A percentile compares a stretch with the other conserved stretches of the same genome.
Conservation (phyloP, 2,888 invertebrate genomes). For the Homarus gammarus region DNA sequence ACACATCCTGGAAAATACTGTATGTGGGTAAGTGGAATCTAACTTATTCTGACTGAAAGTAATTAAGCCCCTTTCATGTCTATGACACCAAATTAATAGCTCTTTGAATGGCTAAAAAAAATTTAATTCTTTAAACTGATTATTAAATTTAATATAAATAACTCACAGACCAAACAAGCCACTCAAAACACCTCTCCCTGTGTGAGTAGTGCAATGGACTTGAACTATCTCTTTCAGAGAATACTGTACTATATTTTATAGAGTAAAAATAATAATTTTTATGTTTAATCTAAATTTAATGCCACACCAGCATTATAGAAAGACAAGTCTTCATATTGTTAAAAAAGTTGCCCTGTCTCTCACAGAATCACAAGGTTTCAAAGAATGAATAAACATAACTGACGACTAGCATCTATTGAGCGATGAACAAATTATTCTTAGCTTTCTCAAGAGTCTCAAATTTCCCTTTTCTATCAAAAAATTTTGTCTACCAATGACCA, state of each 20-base stretch:
- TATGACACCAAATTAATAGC: neutral
- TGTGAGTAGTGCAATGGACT: neutral
- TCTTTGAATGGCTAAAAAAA: neutral
- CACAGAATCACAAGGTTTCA: conserved; percentile 3
- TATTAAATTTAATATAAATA: neutral
- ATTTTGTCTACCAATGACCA: neutral
- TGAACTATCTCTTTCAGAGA: neutral
- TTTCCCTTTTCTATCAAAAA: too few relatives aligned
- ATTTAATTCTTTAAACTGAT: neutral
- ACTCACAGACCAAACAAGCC: neutral
- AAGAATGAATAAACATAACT: conserved; percentile 7
- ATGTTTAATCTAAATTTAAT: neutral
- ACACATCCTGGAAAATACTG: neutral
- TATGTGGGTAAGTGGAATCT: neutral
- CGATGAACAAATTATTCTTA: conserved; percentile 5
- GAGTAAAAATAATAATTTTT: neutral
- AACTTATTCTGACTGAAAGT: neutral
- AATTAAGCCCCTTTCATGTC: neutral
- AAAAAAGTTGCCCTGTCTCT: neutral
- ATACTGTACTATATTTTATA: too few relatives aligned
- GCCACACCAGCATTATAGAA: neutral
- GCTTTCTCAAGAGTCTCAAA: neutral
- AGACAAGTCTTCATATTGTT: neutral
- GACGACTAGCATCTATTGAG: conserved; percentile 18
- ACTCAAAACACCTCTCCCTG: neutral